Evolutionary conservation across 2,888 invertebrate genomes (phyloP), one percentile per base, ranked within the genome.

Genomic region (Tridacna gigas): DNA sequence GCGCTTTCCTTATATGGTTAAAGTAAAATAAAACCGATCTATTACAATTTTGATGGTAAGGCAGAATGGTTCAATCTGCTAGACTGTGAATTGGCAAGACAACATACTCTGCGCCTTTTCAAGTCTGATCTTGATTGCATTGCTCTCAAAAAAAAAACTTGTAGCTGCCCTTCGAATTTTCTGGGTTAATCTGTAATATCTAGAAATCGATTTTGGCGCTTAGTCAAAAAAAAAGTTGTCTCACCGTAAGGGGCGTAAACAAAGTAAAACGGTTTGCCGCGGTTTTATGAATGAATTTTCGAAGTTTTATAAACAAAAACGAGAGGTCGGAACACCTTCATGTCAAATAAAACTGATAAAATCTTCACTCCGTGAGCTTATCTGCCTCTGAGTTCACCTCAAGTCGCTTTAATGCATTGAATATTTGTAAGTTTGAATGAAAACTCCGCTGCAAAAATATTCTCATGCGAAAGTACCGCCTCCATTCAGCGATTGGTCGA

Each of bases 401-500:
- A 25, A 63, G 5, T 25, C 13, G 26, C 63, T 63, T 25, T 63
- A 22, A 25, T n/a, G 22, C 63, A 22, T 63, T 25, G 63, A 4
- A 63, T 5, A 13, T 1, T 63, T 63, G 22, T 22, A 28, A 67
- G 37, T 20, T 28, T 61, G 75, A 75, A 75, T 61, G 47, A 73
- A 74, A 71, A 26, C 48, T 60, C 37, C 26, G 67, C 51, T 26
- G 66, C 28, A 65, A 79, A 78, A 66, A 79, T 75, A 71, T 77
- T 81, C 77, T 77, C 73, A 77, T 66, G 60, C 28, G 20, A 66
- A 66, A 75, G 84, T 75, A 15, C 84, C 84, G 78, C 84, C 84
- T 56, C 65, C 61, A 69, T 18, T 37, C 65, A 51, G 60, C 48
- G 78, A 84, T 84, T 84, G 84, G 84, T 66, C 79, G 60, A 77